These are phyloP conservation scores for Paramisgurnus dabryanus DNA, from an alignment of 2,113 vertebrate genomes.

Conservation along the genomic window DNA sequence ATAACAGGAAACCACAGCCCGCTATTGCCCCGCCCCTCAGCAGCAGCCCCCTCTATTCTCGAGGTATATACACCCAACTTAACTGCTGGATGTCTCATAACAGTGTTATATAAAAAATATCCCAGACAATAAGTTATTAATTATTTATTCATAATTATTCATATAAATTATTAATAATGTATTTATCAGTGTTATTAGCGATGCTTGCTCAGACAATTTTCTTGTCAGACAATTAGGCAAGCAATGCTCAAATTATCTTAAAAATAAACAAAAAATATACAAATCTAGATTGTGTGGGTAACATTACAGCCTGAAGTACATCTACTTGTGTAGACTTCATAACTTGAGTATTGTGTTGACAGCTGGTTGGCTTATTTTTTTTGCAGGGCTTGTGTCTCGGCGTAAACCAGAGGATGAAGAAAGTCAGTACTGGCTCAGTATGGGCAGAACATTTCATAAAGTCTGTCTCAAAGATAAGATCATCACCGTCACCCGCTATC, in stretches of 20 bases:
- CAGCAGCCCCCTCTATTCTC: constrained; percentile 93
- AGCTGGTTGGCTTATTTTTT: neutral
- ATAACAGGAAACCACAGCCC: constrained; percentile 76
- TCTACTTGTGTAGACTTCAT: no score
- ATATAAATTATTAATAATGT: no score
- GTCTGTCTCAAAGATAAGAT: constrained; percentile 96
- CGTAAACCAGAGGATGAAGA: constrained; percentile 88
- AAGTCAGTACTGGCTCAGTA: constrained; percentile 94
- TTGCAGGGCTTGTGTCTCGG: constrained; percentile 87
- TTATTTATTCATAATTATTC: no score
- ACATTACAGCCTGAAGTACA: no score
- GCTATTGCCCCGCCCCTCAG: constrained; percentile 82
- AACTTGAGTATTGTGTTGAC: neutral
- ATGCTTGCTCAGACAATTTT: no score
- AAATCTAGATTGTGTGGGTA: no score
- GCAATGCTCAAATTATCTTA: no score
- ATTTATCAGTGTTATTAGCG: no score
- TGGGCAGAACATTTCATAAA: constrained; percentile 97
- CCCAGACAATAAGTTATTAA: no score
- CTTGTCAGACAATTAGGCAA: no score
- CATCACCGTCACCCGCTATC: constrained; percentile 95
- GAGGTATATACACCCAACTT: constrained; percentile 74
- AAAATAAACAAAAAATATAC: no score
- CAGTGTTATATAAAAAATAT: no score
- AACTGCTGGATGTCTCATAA: neutral